Evolutionary conservation across 2,888 invertebrate species (phyloP).

Genomic region (Hofmannophila pseudospretella): DNA sequence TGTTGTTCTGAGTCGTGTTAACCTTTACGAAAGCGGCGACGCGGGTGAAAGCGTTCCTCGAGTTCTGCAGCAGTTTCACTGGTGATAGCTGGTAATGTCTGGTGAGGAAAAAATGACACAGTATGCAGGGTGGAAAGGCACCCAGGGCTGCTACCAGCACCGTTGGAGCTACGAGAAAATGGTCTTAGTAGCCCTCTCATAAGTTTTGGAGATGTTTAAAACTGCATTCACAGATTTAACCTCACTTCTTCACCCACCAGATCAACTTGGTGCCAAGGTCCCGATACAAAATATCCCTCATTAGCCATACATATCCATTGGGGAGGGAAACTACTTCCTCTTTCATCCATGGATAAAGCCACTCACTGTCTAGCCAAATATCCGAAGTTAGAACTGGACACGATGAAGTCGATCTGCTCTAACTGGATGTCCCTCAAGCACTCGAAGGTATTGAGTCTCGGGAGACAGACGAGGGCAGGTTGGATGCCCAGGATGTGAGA

Average conservation of each 20-base stretch:
- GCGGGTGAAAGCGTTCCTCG: slow-evolving; percentile 49
- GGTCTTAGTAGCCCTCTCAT: too few relatives aligned
- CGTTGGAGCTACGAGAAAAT: too few relatives aligned
- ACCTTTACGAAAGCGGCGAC: slow-evolving; percentile 75
- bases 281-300: too few relatives aligned
- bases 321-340: too few relatives aligned
- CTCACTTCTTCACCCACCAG: too few relatives aligned
- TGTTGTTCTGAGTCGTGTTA: slow-evolving; percentile 25
- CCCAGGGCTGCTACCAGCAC: too few relatives aligned
- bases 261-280: too few relatives aligned
- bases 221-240: too few relatives aligned
- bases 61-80: slow-evolving; percentile 79
- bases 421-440: slow-evolving; percentile 75
- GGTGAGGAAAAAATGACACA: slow-evolving; percentile 15
- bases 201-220: too few relatives aligned
- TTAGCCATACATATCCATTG: too few relatives aligned
- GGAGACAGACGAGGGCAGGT: slow-evolving; percentile 75
- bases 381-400: slow-evolving; percentile 80
- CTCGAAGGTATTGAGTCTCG: slow-evolving; percentile 56
- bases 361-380: slow-evolving; percentile 80
- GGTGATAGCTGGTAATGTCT: slow-evolving; percentile 77
- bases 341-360: too few relatives aligned
- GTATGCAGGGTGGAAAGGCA: too few relatives aligned
- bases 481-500: slow-evolving; percentile 77
- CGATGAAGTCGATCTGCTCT: slow-evolving; percentile 75